Base-by-base conservation (phyloP, 2,113 vertebrate species). In the Ramphastos sulfuratus region DNA sequence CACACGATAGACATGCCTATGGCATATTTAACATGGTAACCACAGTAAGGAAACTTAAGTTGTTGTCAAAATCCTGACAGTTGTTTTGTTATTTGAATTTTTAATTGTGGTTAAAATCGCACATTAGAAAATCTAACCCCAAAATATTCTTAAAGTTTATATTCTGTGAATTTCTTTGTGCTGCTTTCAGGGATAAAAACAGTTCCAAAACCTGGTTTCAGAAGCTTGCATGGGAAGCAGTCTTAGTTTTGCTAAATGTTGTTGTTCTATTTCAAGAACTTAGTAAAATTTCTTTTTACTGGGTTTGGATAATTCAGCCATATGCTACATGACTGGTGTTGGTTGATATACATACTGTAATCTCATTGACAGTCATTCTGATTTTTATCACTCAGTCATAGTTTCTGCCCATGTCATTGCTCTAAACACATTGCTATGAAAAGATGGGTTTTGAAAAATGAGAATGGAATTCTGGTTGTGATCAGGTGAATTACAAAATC, bases 331-430 rank as follows among this genome's bases (percentile, higher is more conserved):
- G 6, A 25, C 10, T 87, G 59, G 18, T 60, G 10, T n/a, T 72
- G 59, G 35, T 69, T 94, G 7, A 3, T 70, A 12, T 78, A 42
- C 74, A 39, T 72, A 30, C 56, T 89, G 71, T 65, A n/a, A 78
- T 81, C 69, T 90, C 72, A 87, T 46, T 82, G 73, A 73, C 73
- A 93, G 65, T 50, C 82, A 20, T 80, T 63, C 84, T 61, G 58
- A 60, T 88, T 93, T 94, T 93, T 93, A 75, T 90, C 89, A 59
- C 77, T 72, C 39, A 9, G 37, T 84, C 39, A 1, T 87, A 55
- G 70, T 88, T 92, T 92, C 90, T 90, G 80, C 54, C 73, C 85
- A 39, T 88, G 83, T 92, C 94, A 90, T 90, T 81, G 42, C 70
- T 91, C 35, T 63, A 3, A 93, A 73, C 70, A 82, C 50, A 17